Conservation (phyloP, 2,113 vertebrate species). For the Cervus canadensis region DNA sequence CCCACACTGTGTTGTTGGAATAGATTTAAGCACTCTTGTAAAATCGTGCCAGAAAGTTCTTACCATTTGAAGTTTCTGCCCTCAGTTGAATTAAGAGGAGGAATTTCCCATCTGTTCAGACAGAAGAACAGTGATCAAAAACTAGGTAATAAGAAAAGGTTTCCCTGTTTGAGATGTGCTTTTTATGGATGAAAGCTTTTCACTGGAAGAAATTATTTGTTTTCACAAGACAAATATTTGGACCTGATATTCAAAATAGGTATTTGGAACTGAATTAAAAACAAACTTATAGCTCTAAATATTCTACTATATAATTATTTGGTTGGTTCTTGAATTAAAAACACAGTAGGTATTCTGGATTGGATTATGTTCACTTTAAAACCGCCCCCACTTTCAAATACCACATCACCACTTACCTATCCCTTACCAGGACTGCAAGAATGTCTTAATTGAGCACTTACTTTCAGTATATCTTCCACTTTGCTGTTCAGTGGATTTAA, state of each 20-base stretch:
- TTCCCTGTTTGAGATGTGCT: conserved; percentile 5
- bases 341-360: neutral
- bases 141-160: conserved; percentile 26
- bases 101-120: conserved; percentile 57
- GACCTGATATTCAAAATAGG: conserved; percentile 6
- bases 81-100: conserved; percentile 46
- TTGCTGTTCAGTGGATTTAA: neutral
- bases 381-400: neutral
- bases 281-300: neutral
- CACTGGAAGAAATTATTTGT: conserved; percentile 12
- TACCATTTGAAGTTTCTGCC: conserved; percentile 58
- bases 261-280: conserved; percentile 46
- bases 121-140: conserved; percentile 35
- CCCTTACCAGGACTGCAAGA: neutral
- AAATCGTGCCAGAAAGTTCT: conserved; percentile 50
- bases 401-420: neutral
- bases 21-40: conserved; percentile 38
- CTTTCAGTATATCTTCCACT: neutral
- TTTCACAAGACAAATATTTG: conserved; percentile 47
- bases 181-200: conserved; percentile 48
- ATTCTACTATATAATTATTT: neutral
- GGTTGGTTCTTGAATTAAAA: conserved; percentile 22
- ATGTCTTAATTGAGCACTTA: neutral
- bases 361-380: neutral
- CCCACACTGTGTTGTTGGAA: conserved; percentile 35